A percentile compares a stretch with the other conserved stretches of the same genome.
phyloP scores from a whole-genome alignment of 2,888 invertebrate species.

The Eupithecia exiguata region DNA sequence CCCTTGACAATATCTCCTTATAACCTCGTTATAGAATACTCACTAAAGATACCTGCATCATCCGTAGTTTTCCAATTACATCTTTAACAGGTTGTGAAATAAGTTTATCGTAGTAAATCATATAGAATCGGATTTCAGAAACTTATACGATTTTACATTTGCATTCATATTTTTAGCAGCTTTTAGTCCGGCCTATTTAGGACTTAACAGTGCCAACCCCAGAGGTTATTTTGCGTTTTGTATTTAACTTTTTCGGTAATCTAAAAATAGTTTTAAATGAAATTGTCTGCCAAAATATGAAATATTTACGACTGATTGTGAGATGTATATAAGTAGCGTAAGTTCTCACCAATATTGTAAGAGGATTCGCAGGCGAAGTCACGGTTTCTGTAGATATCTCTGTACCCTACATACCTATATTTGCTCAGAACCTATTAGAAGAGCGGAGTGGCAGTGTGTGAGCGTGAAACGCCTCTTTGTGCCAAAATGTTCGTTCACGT shows the following conservation, averaged over 20 bases:
- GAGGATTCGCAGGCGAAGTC: constrained; percentile 66
- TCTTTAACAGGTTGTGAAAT: constrained; percentile 79
- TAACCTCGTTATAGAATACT: constrained; percentile 66
- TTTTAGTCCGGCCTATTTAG: constrained; percentile 78
- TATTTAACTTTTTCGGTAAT: constrained; percentile 55
- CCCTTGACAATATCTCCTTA: constrained; percentile 79
- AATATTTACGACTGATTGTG: constrained; percentile 81
- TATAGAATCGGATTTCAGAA: constrained; percentile 60
- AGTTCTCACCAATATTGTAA: constrained; percentile 76
- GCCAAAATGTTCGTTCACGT: constrained; percentile 76
- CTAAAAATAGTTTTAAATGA: constrained; percentile 58
- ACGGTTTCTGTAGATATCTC: constrained; percentile 76
- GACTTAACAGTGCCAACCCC: constrained; percentile 71
- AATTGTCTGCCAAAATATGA: constrained; percentile 79
- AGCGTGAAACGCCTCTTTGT: constrained; percentile 78
- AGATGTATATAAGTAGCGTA: constrained; percentile 81
- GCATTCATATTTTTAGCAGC: constrained; percentile 68
- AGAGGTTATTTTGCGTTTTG: constrained; percentile 62
- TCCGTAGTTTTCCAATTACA: constrained; percentile 58
- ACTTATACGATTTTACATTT: constrained; percentile 68
- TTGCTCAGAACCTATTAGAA: constrained; percentile 81
- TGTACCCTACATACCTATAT: constrained; percentile 79
- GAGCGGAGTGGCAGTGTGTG: constrained; percentile 65
- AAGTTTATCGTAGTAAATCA: constrained; percentile 60
- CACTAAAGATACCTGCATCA: constrained; percentile 54